Evolutionary conservation across 2,888 invertebrate species (phyloP), one percentile per base, ranked within the genome.

Genomic region (Caenorhabditis sinica): DNA sequence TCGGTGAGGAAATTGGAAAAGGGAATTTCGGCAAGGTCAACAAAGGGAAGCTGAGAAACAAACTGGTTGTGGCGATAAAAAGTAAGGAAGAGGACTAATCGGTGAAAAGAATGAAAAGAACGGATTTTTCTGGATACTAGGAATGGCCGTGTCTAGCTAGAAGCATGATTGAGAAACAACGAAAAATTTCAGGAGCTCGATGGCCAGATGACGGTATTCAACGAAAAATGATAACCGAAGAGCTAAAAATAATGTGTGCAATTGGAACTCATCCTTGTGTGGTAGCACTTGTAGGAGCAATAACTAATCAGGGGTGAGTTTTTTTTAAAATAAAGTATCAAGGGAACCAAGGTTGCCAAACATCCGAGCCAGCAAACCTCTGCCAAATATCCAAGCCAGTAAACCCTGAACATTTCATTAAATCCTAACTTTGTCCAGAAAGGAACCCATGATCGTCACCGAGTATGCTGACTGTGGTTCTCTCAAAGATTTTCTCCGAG

Each of bases 261-360:
- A 87, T 89, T 40, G 85, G 74, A 25, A 72, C 56, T 25, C 89
- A 89, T 82, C 88, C 87, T 5, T 88, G 88, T 74, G 86, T 89
- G n/a, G 33, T 89, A 13, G 60, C 87, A 0, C 77, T 89, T 0
- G 75, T 89, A 3, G 89, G 89, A 56, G 89, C 86, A 0, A 75
- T 86, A 1, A 88, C 86, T 79, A 23, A 11, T 13, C 23, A 28
- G 28, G 56, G 20, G 23, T 28, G 0, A 56, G 15, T 20, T 5
- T 61, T 61, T 1, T 28, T 68, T 9, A n/a, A n/a, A n/a, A n/a
- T n/a, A n/a, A n/a, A n/a, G n/a, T n/a, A n/a, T n/a, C n/a, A n/a
- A n/a, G n/a, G 9, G 23, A 53, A 53, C 8, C 15, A 28, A 65
- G 25, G 40, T 17, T 15, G n/a, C n/a, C n/a, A n/a, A n/a, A n/a